These are phyloP conservation scores for Megastigmus dorsalis DNA, from an alignment of 2,888 invertebrate genomes.

Conservation along the genomic window DNA sequence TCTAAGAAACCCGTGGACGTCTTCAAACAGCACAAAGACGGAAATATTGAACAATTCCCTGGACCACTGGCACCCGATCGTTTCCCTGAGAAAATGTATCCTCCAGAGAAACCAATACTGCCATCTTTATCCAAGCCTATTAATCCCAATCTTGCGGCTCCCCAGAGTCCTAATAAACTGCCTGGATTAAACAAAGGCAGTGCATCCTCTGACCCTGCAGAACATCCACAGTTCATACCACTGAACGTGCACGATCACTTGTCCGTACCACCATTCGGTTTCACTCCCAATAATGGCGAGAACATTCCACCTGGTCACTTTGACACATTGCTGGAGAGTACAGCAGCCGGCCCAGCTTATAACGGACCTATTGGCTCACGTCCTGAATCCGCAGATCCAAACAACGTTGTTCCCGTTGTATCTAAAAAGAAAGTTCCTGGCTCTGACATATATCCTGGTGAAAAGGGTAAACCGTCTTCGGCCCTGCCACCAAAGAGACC, in stretches of 20 bases:
- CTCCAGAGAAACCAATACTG: conserved; percentile 30
- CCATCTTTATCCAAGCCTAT: conserved; percentile 35
- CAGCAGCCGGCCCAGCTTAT: conserved; percentile 64
- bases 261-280: conserved; percentile 57
- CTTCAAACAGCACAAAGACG: conserved; percentile 66
- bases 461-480: conserved; percentile 56
- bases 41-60: conserved; percentile 63
- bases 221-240: conserved; percentile 68
- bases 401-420: conserved; percentile 59
- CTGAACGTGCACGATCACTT: conserved; percentile 59
- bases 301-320: conserved; percentile 62
- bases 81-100: conserved; percentile 60
- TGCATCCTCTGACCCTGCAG: conserved; percentile 48
- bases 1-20: conserved; percentile 68
- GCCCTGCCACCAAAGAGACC: conserved; percentile 30
- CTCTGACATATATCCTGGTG: conserved; percentile 53
- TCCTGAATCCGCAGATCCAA: conserved; percentile 64
- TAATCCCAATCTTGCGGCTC: conserved; percentile 50
- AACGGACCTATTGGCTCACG: conserved; percentile 56
- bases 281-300: conserved; percentile 63
- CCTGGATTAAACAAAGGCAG: conserved; percentile 49
- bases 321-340: conserved; percentile 61
- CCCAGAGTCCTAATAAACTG: conserved; percentile 60
- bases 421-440: conserved; percentile 62
- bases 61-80: conserved; percentile 67